Base-by-base conservation (phyloP, 2,113 vertebrate species). In the Mugil cephalus region DNA sequence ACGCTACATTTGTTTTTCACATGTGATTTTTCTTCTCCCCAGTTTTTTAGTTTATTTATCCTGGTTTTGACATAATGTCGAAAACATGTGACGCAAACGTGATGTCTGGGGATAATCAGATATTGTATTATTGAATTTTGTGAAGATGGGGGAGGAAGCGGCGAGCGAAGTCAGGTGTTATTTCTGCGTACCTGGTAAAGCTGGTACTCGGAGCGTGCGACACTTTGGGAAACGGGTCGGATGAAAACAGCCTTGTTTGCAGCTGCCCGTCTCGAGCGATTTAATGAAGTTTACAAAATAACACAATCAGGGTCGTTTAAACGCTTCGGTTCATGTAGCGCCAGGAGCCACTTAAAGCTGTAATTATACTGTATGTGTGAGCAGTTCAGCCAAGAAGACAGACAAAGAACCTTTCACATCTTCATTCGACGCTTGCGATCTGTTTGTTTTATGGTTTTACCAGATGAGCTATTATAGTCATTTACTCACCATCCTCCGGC, bases 11-110 rank as follows among this genome's bases (percentile, higher is more conserved):
- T 1, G 4, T 42, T 42, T 42, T 47, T 9, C 47, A 38, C 35
- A 10, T 69, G 19, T 46, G 24, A n/a, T 18, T 56, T 56, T 69
- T 68, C n/a, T 36, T 13, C n/a, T n/a, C n/a, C n/a, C n/a, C n/a
- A n/a, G 9, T 24, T 56, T 48, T n/a, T 45, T 38, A n/a, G 21
- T 15, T 10, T 46, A 8, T 56, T 30, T 30, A 5, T 30, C 3
- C 24, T 30, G 24, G 24, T 30, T 30, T 30, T 30, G 24, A 30
- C 5, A 30, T 30, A 30, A 30, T 30, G n/a, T n/a, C n/a, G 42
- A 6, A 15, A 43, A 15, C 13, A 43, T 43, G 42, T 30, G 24
- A 30, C 24, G 5, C 24, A 30, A 30, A 30, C 24, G 5, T 30
- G 24, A 30, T 30, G 24, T 30, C 2, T 30, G 13, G 42, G 12